phyloP scores from a whole-genome alignment of 1,140 invertebrate species.

The Leptinotarsa texana region DNA sequence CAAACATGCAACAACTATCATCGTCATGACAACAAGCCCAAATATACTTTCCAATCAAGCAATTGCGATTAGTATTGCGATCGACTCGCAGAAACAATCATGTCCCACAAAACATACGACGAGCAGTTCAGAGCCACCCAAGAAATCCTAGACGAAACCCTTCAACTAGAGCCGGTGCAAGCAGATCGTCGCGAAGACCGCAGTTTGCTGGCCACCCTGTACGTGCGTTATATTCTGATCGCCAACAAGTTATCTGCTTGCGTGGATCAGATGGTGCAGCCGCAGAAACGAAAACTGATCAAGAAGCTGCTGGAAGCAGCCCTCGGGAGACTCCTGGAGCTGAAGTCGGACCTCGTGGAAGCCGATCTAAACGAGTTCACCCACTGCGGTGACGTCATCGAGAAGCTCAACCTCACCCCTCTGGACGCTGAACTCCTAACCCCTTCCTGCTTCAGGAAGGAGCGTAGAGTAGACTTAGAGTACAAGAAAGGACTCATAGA shows the following conservation, averaged over 20 bases:
- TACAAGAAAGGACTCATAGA: slow-evolving; percentile 67
- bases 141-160: slow-evolving; percentile 64
- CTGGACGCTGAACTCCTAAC: slow-evolving; percentile 62
- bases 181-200: slow-evolving; percentile 66
- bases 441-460: slow-evolving; percentile 71
- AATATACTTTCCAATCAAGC: neutral
- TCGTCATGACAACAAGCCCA: neutral
- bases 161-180: slow-evolving; percentile 62
- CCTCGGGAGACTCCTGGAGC: slow-evolving; percentile 76
- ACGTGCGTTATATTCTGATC: slow-evolving; percentile 79
- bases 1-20: neutral
- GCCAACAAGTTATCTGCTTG: slow-evolving; percentile 77
- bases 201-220: slow-evolving; percentile 64
- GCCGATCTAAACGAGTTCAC: slow-evolving; percentile 84
- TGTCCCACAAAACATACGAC: slow-evolving; percentile 77
- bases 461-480: slow-evolving; percentile 66
- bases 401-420: slow-evolving; percentile 62
- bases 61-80: neutral
- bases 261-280: slow-evolving; percentile 90
- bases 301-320: slow-evolving; percentile 77
- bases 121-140: slow-evolving; percentile 69
- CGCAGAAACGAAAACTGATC: slow-evolving; percentile 85
- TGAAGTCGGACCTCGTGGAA: slow-evolving; percentile 85
- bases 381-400: slow-evolving; percentile 80
- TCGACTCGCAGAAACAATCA: slow-evolving; percentile 48